phyloP scores from a whole-genome alignment of 2,888 invertebrate species.

The Philereme vetulata region DNA sequence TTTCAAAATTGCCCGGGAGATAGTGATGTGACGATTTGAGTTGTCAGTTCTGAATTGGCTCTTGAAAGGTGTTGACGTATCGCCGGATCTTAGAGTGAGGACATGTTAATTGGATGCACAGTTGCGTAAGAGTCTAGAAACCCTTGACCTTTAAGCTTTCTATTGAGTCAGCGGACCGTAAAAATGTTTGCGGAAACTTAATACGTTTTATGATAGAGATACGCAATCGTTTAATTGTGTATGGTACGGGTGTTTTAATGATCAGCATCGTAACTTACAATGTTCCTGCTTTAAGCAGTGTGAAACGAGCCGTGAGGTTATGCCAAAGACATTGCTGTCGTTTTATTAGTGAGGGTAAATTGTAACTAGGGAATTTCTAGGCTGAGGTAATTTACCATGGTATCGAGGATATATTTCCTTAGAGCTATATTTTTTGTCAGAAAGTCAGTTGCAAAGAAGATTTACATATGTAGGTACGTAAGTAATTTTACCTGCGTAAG shows the following conservation, averaged over 20 bases:
- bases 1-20: conserved; percentile 59
- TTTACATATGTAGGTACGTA: no score
- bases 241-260: conserved; percentile 11
- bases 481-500: no score
- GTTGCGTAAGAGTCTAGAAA: conserved; percentile 52
- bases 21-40: conserved; percentile 68
- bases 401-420: no score
- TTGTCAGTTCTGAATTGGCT: conserved; percentile 75
- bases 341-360: conserved; percentile 5
- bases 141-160: conserved; percentile 36
- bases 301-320: conserved; percentile 14
- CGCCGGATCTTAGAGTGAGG: conserved; percentile 72
- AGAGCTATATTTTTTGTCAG: no score
- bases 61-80: conserved; percentile 73
- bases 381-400: neutral
- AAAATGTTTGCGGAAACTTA: conserved; percentile 32
- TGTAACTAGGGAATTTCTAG: neutral
- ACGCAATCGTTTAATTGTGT: conserved; percentile 19
- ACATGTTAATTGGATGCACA: conserved; percentile 73
- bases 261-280: conserved; percentile 12
- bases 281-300: conserved; percentile 12
- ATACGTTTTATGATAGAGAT: conserved; percentile 26
- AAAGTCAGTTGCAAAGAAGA: no score
- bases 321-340: conserved; percentile 8
- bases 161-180: conserved; percentile 27